Evolutionary conservation across 2,888 invertebrate genomes (phyloP), one percentile per base, ranked within the genome.

Genomic region (Tribolium freemani): DNA sequence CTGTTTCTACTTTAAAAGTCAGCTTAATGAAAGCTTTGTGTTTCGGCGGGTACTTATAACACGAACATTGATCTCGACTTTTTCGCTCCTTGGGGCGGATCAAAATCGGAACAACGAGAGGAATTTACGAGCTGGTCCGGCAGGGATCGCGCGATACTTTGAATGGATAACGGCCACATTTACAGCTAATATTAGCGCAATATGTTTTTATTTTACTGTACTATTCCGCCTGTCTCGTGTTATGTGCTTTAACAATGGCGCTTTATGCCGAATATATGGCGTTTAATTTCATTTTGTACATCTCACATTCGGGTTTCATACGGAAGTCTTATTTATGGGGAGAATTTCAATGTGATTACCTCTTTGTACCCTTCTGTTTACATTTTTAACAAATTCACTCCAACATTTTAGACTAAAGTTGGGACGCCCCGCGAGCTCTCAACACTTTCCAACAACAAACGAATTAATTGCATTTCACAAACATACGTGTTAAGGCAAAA

Each of bases 201-300:
- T 73, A 73, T 56, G 69, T 73, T 80, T 80, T 79, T 79, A 80
- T 80, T 80, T 80, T 71, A 71, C 77, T 73, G 70, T 69, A 76
- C 75, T 73, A 78, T 79, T 76, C 80, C 79, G 78, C 77, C 79
- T 77, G 79, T 79, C 74, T 64, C 75, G 61, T 77, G 76, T 78
- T 74, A 75, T 67, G 61, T 68, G 72, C 70, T 66, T 67, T 58
- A 69, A 75, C 72, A 76, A 73, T 76, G 66, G 72, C 69, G 68
- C 73, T 70, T 75, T 75, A 66, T 68, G 54, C 71, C 57, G 71
- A 75, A 79, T 75, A 76, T 77, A 77, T 74, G 66, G 76, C 75
- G 60, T 75, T 78, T 77, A 76, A 77, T 79, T 79, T 76, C 75
- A 73, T 73, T 73, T 61, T 63, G 50, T 60, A 73, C 66, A 69